phyloP scores from a whole-genome alignment of 2,888 invertebrate species.

The Drosophila mercatorum region DNA sequence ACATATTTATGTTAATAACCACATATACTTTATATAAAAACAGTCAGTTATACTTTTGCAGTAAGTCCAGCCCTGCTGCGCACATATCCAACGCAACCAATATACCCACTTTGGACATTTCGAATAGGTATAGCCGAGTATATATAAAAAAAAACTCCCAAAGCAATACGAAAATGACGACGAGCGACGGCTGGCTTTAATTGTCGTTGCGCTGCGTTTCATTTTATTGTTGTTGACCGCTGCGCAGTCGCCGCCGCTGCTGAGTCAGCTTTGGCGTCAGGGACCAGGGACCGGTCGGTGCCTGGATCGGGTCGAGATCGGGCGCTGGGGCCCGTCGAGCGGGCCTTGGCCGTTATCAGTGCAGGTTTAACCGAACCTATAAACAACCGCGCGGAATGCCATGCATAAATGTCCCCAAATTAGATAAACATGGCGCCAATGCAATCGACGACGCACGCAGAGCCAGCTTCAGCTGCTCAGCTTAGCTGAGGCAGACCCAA shows the following conservation, averaged over 20 bases:
- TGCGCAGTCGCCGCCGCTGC: constrained; percentile 47
- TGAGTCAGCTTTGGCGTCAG: constrained; percentile 46
- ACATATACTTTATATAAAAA: too few species aligned
- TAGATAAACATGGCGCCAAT: constrained; percentile 85
- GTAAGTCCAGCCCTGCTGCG: not conserved
- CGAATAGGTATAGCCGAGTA: not conserved
- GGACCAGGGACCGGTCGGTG: constrained; percentile 52
- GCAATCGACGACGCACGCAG: constrained; percentile 74
- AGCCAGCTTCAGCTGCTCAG: constrained; percentile 34
- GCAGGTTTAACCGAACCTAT: constrained; percentile 84
- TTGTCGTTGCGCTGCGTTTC: constrained; percentile 57
- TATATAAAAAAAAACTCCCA: constrained; percentile 9
- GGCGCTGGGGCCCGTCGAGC: constrained; percentile 15
- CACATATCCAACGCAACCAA: not conserved
- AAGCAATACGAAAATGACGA: constrained; percentile 46
- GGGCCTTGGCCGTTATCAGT: constrained; percentile 74
- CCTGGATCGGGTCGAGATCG: constrained; percentile 9
- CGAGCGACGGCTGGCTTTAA: constrained; percentile 64
- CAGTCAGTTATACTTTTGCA: too few species aligned
- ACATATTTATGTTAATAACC: too few species aligned
- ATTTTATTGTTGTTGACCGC: constrained; percentile 49
- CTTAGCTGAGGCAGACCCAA: constrained; percentile 30
- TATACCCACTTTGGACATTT: not conserved
- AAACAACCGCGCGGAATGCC: constrained; percentile 85
- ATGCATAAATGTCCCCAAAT: constrained; percentile 85